Evolutionary conservation across 2,888 invertebrate genomes (phyloP).

Genomic region (Xanthostigma xanthostigma): DNA sequence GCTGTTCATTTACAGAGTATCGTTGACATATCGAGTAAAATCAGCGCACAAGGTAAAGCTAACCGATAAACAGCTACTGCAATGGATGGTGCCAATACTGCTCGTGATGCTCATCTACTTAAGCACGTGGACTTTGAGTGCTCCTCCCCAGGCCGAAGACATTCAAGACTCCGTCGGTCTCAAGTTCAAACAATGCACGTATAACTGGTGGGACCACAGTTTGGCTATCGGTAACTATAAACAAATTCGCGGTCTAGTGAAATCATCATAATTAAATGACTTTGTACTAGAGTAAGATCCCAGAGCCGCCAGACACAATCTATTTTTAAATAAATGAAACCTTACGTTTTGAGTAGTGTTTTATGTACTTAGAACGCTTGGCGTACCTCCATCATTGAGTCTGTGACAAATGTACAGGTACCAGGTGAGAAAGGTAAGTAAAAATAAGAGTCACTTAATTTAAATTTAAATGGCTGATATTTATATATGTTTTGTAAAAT

Average conservation of each 20-base stretch:
- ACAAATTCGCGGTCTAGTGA: background rate
- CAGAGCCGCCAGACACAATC: too few relatives aligned
- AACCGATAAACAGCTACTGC: slow-evolving; percentile 80
- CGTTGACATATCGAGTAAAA: slow-evolving; percentile 82
- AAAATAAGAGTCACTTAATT: too few relatives aligned
- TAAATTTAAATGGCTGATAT: too few relatives aligned
- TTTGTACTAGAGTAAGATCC: background rate
- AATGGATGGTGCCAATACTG: slow-evolving; percentile 88
- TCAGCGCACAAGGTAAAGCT: slow-evolving; percentile 85
- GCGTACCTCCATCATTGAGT: too few relatives aligned
- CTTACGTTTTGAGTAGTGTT: too few relatives aligned
- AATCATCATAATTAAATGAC: background rate
- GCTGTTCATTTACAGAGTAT: slow-evolving; percentile 47
- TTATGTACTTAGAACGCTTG: too few relatives aligned
- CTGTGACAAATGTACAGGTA: too few relatives aligned
- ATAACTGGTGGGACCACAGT: slow-evolving; percentile 92
- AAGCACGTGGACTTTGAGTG: slow-evolving; percentile 79
- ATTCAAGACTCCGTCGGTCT: slow-evolving; percentile 61
- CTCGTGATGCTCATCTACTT: slow-evolving; percentile 78
- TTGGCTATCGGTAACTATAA: slow-evolving; percentile 56
- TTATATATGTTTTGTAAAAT: too few relatives aligned
- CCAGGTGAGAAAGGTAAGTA: too few relatives aligned
- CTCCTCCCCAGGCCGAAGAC: slow-evolving; percentile 68
- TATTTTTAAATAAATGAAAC: too few relatives aligned
- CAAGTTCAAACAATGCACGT: slow-evolving; percentile 78